These are phyloP conservation scores for Poecilia gillii DNA, from an alignment of 2,797 vertebrate species.

Conservation along the genomic window DNA sequence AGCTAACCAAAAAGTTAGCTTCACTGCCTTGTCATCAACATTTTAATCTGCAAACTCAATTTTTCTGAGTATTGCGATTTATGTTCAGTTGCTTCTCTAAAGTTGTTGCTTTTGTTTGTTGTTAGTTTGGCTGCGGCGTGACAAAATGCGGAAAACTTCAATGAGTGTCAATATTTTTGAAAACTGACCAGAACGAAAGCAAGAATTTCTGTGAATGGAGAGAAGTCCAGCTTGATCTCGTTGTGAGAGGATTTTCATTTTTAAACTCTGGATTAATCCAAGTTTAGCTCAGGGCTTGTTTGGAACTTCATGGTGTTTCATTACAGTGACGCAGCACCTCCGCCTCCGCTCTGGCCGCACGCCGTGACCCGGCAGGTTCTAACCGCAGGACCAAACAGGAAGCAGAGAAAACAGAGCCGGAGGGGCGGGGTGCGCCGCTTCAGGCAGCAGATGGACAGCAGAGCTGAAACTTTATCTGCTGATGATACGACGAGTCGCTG, in stretches of 20 bases:
- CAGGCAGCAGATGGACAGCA: slow-evolving; percentile 59
- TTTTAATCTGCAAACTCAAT: not conserved
- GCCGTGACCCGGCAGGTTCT: slow-evolving; percentile 43
- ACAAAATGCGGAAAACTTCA: not conserved
- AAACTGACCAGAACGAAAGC: not conserved
- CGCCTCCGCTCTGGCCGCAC: slow-evolving; percentile 28
- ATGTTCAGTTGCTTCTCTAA: not conserved
- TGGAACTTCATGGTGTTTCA: slow-evolving; percentile 23
- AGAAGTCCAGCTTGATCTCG: not conserved
- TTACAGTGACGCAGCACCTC: slow-evolving; percentile 57
- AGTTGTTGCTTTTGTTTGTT: not conserved
- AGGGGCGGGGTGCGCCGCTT: not conserved
- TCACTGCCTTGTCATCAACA: not conserved
- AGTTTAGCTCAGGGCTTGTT: not conserved
- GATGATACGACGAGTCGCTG: slow-evolving; percentile 33
- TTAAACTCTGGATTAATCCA: not conserved
- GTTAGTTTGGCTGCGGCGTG: not conserved
- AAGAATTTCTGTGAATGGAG: not conserved
- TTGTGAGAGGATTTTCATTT: not conserved
- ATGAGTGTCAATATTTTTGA: not conserved
- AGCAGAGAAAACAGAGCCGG: not conserved
- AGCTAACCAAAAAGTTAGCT: not conserved
- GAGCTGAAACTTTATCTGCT: slow-evolving; percentile 46
- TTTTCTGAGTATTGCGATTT: not conserved
- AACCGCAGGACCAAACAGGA: slow-evolving; percentile 25